These are phyloP conservation scores for Notolabrus celidotus DNA, from an alignment of 2,797 vertebrate genomes.

Conservation along the genomic window DNA sequence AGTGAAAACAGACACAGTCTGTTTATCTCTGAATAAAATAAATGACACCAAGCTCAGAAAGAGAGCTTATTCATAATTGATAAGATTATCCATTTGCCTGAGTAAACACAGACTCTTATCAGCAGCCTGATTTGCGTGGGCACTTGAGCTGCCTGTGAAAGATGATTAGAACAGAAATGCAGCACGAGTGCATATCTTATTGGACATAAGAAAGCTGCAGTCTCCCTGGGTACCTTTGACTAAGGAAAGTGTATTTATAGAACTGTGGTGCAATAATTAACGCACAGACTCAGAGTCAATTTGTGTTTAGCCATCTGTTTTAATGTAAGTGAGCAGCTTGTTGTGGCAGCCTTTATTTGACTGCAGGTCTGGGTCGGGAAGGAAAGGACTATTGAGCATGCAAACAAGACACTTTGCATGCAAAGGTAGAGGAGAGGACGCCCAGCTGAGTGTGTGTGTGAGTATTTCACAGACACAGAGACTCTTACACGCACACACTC, in stretches of 20 bases:
- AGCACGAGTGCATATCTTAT: constrained; percentile 20
- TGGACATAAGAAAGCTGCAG: constrained; percentile 9
- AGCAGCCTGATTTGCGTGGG: constrained; percentile 50
- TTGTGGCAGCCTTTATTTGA: constrained; percentile 76
- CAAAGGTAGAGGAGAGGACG: constrained; percentile 44
- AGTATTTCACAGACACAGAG: neutral
- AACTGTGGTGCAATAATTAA: constrained; percentile 18
- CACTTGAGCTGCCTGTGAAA: constrained; percentile 45
- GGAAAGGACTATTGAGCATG: constrained; percentile 62
- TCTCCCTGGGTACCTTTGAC: constrained; percentile 7
- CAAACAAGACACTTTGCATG: constrained; percentile 81
- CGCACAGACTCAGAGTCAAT: constrained; percentile 31
- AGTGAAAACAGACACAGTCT: constrained; percentile 16
- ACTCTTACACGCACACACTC: neutral
- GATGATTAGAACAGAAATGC: constrained; percentile 46
- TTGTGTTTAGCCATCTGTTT: constrained; percentile 51
- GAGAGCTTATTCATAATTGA: constrained; percentile 62
- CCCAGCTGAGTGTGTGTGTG: constrained; percentile 15
- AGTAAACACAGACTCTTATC: constrained; percentile 60
- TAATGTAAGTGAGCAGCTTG: constrained; percentile 47
- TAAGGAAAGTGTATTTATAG: constrained; percentile 4
- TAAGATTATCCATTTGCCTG: constrained; percentile 61
- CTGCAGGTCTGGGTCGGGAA: constrained; percentile 62
- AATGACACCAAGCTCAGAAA: constrained; percentile 35
- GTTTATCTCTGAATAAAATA: constrained; percentile 41